Percentiles rank a stretch among this genome's conserved stretches.
phyloP scores from a whole-genome alignment of 1,140 invertebrate species.

The fruit fly (Drosophila melanogaster) region Release_6_plus_ISO1_MT NT_033779.5:18302001-18302500 shows the following conservation, averaged over 20 bases:
- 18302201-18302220: constrained; percentile 1
- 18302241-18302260: constrained; percentile 3
- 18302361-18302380: constrained; percentile 34
- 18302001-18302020: constrained; percentile 23
- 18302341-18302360: constrained; percentile 56
- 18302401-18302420: constrained; percentile 50
- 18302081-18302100: constrained; percentile 27
- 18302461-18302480: constrained; percentile 1
- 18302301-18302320: background rate
- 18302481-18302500: too few species aligned
- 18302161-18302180: constrained; percentile 50
- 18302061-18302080: constrained; percentile 69
- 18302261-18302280: constrained; percentile 1
- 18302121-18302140: constrained; percentile 44
- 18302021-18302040: constrained; percentile 51
- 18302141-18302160: constrained; percentile 44
- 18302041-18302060: constrained; percentile 71
- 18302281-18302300: background rate
- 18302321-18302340: constrained; percentile 43
- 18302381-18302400: constrained; percentile 70
- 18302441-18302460: background rate
- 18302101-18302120: constrained; percentile 20
- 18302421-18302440: background rate
- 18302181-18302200: background rate
- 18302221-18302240: constrained; percentile 28